Base-by-base conservation (phyloP, 2,888 invertebrate genomes). In the Pollenia amentaria region DNA sequence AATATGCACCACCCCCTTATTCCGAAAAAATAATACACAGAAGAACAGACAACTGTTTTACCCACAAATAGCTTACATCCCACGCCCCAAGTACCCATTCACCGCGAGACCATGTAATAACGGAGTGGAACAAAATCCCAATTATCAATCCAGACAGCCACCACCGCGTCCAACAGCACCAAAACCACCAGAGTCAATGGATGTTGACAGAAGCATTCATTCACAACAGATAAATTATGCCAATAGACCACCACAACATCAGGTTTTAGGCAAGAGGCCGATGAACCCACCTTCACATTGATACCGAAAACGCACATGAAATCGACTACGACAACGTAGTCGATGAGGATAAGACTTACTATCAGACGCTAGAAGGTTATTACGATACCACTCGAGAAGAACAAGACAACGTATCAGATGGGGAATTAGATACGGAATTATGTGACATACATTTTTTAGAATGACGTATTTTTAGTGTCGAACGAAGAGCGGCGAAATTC, bases 121-220 rank as follows among this genome's bases (percentile, higher is more conserved):
- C 42, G 42, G 9, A 11, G 57, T 16, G 14, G 42, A 42, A 11
- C 42, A 57, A 55, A 55, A 55, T 51, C n/a, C n/a, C 29, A 48
- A 42, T 46, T 62, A 64, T 38, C 67, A 53, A 53, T 53, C 53
- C 53, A n/a, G 40, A 9, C 62, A 69, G 18, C 60, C 38, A 40
- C 82, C 57, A 57, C 60, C 75, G 12, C 57, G 53, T 14, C 72
- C 83, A 40, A 46, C 57, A 29, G 62, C 77, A 12, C 64, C 85
- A 4, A 72, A 76, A 75, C 70, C 62, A 60, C 82, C 82, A 51
- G 79, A 69, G 42, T 84, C 87, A 40, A 84, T 81, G 78, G 87
- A 87, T 14, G 42, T 87, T 11, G 84, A 84, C 42, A 55, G 44
- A 57, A 82, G 62, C 44, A 44, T 87, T 38, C 76, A 53, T n/a